Base-by-base conservation (phyloP, 2,888 invertebrate genomes). In the Scaptomyza parva region DNA sequence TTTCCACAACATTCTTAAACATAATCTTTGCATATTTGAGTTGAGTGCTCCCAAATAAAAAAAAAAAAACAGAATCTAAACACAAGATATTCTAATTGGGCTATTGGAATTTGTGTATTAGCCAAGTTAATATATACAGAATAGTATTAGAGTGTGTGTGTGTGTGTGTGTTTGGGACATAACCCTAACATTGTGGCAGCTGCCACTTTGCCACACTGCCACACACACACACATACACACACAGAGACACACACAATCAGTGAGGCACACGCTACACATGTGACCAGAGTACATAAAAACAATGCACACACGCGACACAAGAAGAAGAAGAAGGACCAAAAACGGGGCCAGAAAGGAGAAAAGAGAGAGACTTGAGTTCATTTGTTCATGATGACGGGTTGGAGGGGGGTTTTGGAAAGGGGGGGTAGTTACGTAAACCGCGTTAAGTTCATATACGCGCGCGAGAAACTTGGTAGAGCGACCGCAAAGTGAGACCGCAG, bases 401-500 rank as follows among this genome's bases (percentile, higher is more conserved):
- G 26, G 9, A 1, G 9, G 9, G 28, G 28, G 2, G 28, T 28
- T 2, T 9, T 8, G 35, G 22, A 9, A 22, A 39, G n/a, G 35
- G 28, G 8, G 28, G 26, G 3, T 26, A 9, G 28, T 28, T 28
- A 6, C 28, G 17, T 28, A 59, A 72, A 67, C 72, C 72, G 62
- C 66, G 9, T 59, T 59, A 78, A 84, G 78, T 77, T 78, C 78
- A 73, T 57, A 73, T 57, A 41, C 61, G 85, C n/a, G n/a, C n/a
- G n/a, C n/a, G n/a, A n/a, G 79, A 69, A 86, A 86, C 65, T 83
- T 80, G 67, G n/a, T n/a, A n/a, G 63, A 7, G 80, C 73, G 83
- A 86, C 86, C 86, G n/a, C n/a, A n/a, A n/a, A n/a, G 63, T 2
- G 80, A 70, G 83, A 86, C 86, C 86, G 73, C 86, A 80, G 65